These are phyloP conservation scores for Lerema accius DNA, from an alignment of 1,140 invertebrate genomes.

Conservation along the genomic window DNA sequence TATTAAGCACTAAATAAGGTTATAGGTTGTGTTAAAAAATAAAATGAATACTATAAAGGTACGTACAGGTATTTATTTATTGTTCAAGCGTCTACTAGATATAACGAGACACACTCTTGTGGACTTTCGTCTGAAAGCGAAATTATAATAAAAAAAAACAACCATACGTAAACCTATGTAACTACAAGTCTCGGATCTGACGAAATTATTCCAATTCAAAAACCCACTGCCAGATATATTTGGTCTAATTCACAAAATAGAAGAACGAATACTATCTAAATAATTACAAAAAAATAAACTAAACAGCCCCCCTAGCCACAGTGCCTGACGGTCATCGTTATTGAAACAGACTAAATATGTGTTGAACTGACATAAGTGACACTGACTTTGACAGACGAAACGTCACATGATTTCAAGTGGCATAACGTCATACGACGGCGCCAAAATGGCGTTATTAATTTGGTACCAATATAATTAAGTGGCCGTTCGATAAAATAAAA, in stretches of 20 bases:
- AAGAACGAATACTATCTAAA: conserved; percentile 35
- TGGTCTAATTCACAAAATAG: conserved; percentile 63
- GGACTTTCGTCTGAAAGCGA: conserved; percentile 64
- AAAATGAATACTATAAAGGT: conserved; percentile 60
- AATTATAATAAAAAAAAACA: conserved; percentile 63
- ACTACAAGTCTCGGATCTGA: conserved; percentile 56
- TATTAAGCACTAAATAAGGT: neutral
- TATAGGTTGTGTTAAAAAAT: conserved; percentile 36
- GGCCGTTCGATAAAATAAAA: no score
- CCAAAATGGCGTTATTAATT: no score
- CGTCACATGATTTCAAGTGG: no score
- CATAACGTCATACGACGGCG: no score
- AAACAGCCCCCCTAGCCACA: conserved; percentile 1
- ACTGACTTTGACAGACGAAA: no score
- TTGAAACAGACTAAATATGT: no score
- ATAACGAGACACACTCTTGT: conserved; percentile 72
- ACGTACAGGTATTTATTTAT: conserved; percentile 79
- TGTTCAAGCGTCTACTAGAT: conserved; percentile 78
- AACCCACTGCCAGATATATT: conserved; percentile 72
- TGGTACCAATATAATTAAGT: no score
- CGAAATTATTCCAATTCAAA: conserved; percentile 60
- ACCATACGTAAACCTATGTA: conserved; percentile 57
- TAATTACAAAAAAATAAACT: conserved; percentile 15
- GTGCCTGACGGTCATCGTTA: neutral
- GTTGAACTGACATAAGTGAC: no score